Evolutionary conservation across 23 tunicate species (phyloP), one percentile per base, ranked within the genome.

Genomic region (Oikopleura albicans): DNA sequence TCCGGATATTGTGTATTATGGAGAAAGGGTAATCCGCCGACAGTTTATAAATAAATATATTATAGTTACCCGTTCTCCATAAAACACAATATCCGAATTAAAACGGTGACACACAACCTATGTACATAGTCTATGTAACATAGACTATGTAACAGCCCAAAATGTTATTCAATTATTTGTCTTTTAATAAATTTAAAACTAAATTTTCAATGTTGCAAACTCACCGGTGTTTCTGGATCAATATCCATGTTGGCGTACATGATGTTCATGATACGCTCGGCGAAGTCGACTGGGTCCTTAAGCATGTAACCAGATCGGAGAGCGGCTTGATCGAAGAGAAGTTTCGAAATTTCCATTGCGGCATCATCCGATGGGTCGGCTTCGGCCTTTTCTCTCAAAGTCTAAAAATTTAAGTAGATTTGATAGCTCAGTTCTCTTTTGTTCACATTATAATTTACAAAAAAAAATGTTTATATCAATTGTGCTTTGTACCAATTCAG

Each of bases 171-270:
- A 33, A n/a, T 76, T 76, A 40, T 40, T 37, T 39, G 40, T 40
- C 0, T 83, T 83, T 83, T 0, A 0, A 40, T 27, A 83, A 83
- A 16, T 40, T 39, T 28, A 76, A n/a, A 28, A n/a, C 28, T 0
- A 76, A 0, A 83, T 37, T 39, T 0, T 39, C 40, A 59, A 0
- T 28, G 22, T 0, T 31, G 28, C 1, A 4, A 56, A 87, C 91
- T 90, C 75, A 93, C 98, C 33, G 98, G 94, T 41, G 98, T 88
- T n/a, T 93, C 87, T 0, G 98, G 94, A 84, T 93, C 98, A 40
- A 93, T 93, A 75, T 90, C 76, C 35, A 93, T 84, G 84, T 90
- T 93, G 49, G 75, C 39, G 91, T 93, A 93, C 75, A 93, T 57
- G 91, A 93, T 90, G 59, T 84, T 87, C 63, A 93, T 84, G 75